Evolutionary conservation across 2,113 vertebrate genomes (phyloP).

Genomic region (Girardinichthys multiradiatus): DNA sequence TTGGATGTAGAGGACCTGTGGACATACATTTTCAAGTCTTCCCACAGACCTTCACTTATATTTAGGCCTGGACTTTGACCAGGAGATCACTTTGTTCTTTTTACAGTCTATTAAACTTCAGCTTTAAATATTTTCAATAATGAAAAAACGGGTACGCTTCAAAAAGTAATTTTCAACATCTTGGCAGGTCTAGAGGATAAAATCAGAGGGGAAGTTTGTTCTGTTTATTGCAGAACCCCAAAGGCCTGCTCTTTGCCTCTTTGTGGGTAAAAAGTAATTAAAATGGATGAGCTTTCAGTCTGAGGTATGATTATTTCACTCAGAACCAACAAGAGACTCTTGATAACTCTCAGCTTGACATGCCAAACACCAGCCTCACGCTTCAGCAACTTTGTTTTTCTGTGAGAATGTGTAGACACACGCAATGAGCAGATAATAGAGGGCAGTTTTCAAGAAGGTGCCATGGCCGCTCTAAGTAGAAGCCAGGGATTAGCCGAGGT

Average conservation of each 20-base stretch:
- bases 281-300: not conserved
- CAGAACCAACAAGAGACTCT: not conserved
- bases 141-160: no score
- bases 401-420: not conserved
- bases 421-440: constrained; percentile 9
- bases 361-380: not conserved
- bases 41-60: no score
- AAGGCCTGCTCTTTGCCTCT: not conserved
- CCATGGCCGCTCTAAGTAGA: not conserved
- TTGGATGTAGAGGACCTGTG: no score
- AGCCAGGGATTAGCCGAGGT: not conserved
- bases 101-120: no score
- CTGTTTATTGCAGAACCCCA: not conserved
- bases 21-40: no score
- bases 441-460: not conserved
- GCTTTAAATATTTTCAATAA: no score
- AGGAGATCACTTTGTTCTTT: no score
- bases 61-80: no score
- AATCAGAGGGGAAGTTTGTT: no score
- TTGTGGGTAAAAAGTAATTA: not conserved
- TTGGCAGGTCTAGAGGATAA: no score
- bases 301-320: not conserved
- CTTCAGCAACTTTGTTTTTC: not conserved
- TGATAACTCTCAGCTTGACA: no score
- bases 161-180: no score